A percentile compares a stretch with the other conserved stretches of the same genome.
phyloP scores from a whole-genome alignment of 2,888 invertebrate species.

The Chymomyza amoena region DNA sequence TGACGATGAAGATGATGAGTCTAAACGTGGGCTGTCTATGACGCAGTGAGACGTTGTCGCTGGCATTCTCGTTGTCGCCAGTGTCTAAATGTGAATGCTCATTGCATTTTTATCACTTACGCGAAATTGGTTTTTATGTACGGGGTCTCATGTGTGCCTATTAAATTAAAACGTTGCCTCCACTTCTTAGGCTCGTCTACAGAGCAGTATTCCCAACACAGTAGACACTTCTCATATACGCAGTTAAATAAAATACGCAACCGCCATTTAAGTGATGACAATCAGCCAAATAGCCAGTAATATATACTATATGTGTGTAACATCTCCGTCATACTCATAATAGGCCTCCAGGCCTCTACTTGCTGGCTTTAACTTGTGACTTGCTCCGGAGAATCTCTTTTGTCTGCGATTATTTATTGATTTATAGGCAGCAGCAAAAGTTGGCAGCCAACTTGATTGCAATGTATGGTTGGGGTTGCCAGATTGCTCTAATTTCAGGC shows the following conservation, averaged over 20 bases:
- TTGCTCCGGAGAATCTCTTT: slow-evolving; percentile 22
- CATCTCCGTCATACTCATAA: slow-evolving; percentile 30
- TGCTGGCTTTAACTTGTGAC: slow-evolving; percentile 15
- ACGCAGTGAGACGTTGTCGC: not conserved
- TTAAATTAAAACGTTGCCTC: slow-evolving; percentile 62
- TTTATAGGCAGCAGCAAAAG: slow-evolving; percentile 47
- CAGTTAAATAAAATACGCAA: slow-evolving; percentile 63
- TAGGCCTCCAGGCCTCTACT: slow-evolving; percentile 34
- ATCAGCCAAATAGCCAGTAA: slow-evolving; percentile 64
- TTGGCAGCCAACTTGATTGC: slow-evolving; percentile 31
- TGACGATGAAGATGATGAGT: not conserved
- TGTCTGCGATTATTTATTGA: slow-evolving; percentile 60
- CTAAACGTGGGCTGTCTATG: not conserved
- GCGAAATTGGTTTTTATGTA: slow-evolving; percentile 71
- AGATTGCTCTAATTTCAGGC: slow-evolving; percentile 31
- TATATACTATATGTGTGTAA: slow-evolving; percentile 29
- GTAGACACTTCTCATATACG: not conserved
- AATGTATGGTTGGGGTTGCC: slow-evolving; percentile 24
- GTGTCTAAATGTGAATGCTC: slow-evolving; percentile 44
- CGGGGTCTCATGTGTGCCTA: slow-evolving; percentile 60
- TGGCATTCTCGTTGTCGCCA: not conserved
- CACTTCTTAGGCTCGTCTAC: slow-evolving; percentile 23
- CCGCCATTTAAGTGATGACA: slow-evolving; percentile 65
- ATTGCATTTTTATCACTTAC: slow-evolving; percentile 72
- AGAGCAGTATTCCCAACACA: not conserved